Percentiles rank a stretch among this genome's conserved stretches.
Conservation (phyloP, 2,797 vertebrate genomes). For the Acrossocheilus wenchowensis region DNA sequence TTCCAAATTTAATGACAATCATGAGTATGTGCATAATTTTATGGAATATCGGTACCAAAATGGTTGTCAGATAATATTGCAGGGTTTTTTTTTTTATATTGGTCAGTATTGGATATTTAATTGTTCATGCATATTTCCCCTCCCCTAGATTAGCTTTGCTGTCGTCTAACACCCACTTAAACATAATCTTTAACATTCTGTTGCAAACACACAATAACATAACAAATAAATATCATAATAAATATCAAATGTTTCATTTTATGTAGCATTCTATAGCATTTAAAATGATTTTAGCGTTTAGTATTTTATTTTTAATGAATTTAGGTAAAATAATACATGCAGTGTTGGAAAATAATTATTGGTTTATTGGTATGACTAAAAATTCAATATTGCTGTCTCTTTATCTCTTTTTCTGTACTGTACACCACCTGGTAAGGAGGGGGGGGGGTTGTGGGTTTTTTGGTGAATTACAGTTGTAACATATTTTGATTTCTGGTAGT, state of each 20-base stretch:
- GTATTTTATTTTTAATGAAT: background rate
- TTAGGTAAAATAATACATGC: background rate
- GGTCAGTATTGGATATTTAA: background rate
- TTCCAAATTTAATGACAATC: background rate
- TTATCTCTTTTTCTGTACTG: background rate
- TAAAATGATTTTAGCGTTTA: background rate
- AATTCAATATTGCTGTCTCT: background rate
- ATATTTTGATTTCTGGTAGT: slow-evolving; percentile 33
- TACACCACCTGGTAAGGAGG: background rate
- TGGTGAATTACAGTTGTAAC: background rate
- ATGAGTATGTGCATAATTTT: background rate
- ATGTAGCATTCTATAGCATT: background rate
- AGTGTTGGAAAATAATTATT: background rate
- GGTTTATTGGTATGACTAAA: background rate
- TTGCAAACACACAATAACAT: background rate
- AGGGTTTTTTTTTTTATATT: background rate
- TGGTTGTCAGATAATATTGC: no score
- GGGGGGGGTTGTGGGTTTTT: no score
- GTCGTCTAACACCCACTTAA: background rate
- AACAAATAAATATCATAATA: background rate
- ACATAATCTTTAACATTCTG: background rate
- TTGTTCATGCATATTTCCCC: background rate
- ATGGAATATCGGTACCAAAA: background rate
- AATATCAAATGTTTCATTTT: background rate
- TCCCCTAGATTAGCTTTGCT: background rate